Conservation (phyloP, 1,140 invertebrate species). For the Manduca sexta region DNA sequence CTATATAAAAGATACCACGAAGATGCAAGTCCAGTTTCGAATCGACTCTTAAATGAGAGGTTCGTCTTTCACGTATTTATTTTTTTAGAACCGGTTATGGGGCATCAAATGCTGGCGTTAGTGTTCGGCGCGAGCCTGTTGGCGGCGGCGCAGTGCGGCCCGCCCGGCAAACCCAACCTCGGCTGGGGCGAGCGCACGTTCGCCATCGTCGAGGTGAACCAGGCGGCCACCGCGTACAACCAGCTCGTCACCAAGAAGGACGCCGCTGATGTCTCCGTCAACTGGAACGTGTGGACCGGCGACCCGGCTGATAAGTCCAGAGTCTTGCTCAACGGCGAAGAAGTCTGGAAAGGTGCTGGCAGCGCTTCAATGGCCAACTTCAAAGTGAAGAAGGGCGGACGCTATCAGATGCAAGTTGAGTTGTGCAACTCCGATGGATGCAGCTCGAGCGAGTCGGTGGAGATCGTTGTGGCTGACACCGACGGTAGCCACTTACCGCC, state of each 20-base stretch:
- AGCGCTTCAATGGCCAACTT: slow-evolving; percentile 47
- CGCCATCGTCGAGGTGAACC: slow-evolving; percentile 64
- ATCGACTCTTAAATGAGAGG: slow-evolving; percentile 40
- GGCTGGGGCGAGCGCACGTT: slow-evolving; percentile 63
- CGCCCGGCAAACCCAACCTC: slow-evolving; percentile 53
- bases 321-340: slow-evolving; percentile 47
- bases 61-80: slow-evolving; percentile 34
- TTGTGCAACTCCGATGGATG: slow-evolving; percentile 59
- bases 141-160: slow-evolving; percentile 38
- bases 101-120: slow-evolving; percentile 36
- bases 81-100: slow-evolving; percentile 62
- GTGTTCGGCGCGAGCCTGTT: slow-evolving; percentile 34
- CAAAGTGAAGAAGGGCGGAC: slow-evolving; percentile 57
- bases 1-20: slow-evolving; percentile 58
- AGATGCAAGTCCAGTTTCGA: slow-evolving; percentile 47
- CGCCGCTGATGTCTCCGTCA: slow-evolving; percentile 54
- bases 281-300: slow-evolving; percentile 63
- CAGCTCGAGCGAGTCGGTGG: slow-evolving; percentile 46
- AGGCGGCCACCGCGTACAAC: slow-evolving; percentile 63
- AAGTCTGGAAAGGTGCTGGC: slow-evolving; percentile 50
- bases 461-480: slow-evolving; percentile 62
- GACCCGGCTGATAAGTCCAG: slow-evolving; percentile 47
- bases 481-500: slow-evolving; percentile 63
- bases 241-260: slow-evolving; percentile 54
- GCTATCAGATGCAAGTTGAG: slow-evolving; percentile 56